A percentile compares a stretch with the other conserved stretches of the same genome.
phyloP scores from a whole-genome alignment of 2,888 invertebrate species.

The Drosophila niveifrons region DNA sequence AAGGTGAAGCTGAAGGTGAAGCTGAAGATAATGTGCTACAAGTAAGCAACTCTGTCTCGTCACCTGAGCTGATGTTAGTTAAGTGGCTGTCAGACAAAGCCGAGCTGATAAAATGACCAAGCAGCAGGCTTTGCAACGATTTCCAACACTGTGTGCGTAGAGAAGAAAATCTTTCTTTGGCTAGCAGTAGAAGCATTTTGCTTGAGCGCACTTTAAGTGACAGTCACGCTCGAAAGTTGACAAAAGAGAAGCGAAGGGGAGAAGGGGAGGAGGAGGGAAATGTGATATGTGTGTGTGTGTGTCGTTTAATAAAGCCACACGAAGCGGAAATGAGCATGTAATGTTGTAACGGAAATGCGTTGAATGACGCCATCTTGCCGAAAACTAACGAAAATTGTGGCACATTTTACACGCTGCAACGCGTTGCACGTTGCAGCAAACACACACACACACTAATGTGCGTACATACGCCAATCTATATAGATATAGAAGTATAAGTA shows the following conservation, averaged over 20 bases:
- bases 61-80: conserved; percentile 40
- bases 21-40: neutral
- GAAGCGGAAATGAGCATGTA: conserved; percentile 80
- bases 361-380: conserved; percentile 73
- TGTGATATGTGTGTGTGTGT: conserved; percentile 35
- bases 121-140: conserved; percentile 50
- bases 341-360: conserved; percentile 80
- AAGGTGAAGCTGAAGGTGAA: neutral
- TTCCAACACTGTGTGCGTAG: conserved; percentile 26
- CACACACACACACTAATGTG: neutral
- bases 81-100: conserved; percentile 36
- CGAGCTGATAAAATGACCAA: conserved; percentile 35
- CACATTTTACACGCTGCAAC: conserved; percentile 39
- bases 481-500: neutral
- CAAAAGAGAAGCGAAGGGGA: too few relatives aligned
- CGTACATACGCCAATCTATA: neutral
- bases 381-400: conserved; percentile 46
- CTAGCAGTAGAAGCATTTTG: conserved; percentile 57
- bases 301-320: conserved; percentile 75
- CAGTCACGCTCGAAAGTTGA: conserved; percentile 40
- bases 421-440: conserved; percentile 30
- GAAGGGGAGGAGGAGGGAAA: neutral
- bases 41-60: conserved; percentile 25
- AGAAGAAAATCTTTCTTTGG: conserved; percentile 45
- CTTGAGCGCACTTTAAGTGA: conserved; percentile 71